Evolutionary conservation across 53 echinoderm and acorn worm genomes (phyloP).

Genomic region (Astropecten irregularis): DNA sequence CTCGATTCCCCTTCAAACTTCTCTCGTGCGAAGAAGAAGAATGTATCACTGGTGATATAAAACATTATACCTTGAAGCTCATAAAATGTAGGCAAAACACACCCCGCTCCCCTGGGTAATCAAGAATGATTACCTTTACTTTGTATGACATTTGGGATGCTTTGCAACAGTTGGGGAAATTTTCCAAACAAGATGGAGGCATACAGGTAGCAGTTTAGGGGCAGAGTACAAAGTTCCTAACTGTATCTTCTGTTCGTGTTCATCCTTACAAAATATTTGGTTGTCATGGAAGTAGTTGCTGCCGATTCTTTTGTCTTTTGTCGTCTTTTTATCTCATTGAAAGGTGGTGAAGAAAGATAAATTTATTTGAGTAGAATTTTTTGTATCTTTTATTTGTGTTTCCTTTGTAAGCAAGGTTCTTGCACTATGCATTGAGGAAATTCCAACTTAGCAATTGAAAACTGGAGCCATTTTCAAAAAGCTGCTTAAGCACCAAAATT

Average conservation of each 20-base stretch:
- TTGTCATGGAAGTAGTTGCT: neutral
- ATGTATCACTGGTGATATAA: neutral
- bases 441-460: too few species aligned
- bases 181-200: neutral
- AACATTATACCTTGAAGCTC: conserved; percentile 15
- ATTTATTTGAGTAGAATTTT: neutral
- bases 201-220: neutral
- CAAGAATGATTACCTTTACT: too few species aligned
- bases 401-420: neutral
- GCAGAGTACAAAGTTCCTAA: conserved; percentile 32
- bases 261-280: conserved; percentile 4
- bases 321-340: too few species aligned
- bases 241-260: conserved; percentile 26
- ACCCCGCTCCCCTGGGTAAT: too few species aligned
- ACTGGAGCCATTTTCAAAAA: too few species aligned
- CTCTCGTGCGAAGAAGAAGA: conserved; percentile 1
- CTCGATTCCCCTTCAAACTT: too few species aligned
- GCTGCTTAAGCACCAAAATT: too few species aligned
- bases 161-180: neutral
- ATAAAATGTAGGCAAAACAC: conserved; percentile 6
- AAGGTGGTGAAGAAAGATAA: neutral
- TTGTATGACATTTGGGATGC: neutral
- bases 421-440: too few species aligned
- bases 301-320: too few species aligned
- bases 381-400: neutral